These are phyloP conservation scores for Zapus hudsonius DNA, from an alignment of 2,113 vertebrate species.

Conservation along the genomic window DNA sequence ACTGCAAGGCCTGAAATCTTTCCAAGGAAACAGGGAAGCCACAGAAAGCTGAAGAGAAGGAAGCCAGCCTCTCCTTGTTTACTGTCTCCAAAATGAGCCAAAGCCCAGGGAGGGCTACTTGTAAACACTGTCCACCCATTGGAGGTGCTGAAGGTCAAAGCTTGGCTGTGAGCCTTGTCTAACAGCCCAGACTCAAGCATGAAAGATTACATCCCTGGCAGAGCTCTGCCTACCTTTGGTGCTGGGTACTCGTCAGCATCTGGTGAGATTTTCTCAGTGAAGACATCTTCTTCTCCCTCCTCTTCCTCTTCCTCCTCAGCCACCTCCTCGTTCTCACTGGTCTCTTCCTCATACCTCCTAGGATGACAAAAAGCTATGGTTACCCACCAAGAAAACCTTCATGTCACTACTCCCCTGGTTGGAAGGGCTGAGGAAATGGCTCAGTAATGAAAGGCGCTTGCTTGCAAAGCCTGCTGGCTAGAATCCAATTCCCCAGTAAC, in stretches of 20 bases:
- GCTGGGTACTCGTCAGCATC: constrained; percentile 12
- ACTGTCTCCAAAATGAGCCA: neutral
- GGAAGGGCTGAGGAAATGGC: too few relatives aligned
- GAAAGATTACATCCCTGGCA: too few relatives aligned
- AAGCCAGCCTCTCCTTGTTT: neutral
- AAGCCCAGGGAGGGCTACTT: too few relatives aligned
- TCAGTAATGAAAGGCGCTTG: too few relatives aligned
- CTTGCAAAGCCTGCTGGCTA: too few relatives aligned
- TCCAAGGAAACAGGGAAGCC: neutral
- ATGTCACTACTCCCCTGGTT: neutral
- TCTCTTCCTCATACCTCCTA: constrained; percentile 87
- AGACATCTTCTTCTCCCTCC: constrained; percentile 74
- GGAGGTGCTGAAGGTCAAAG: neutral
- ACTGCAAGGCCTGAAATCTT: neutral
- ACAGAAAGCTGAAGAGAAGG: neutral
- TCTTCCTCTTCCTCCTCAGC: constrained; percentile 85
- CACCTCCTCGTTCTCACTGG: constrained; percentile 74
- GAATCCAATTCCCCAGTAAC: too few relatives aligned
- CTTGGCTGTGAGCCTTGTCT: neutral
- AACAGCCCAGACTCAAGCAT: fast-evolving
- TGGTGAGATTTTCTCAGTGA: constrained; percentile 38
- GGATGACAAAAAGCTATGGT: constrained; percentile 39
- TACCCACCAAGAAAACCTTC: neutral
- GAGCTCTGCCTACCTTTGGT: constrained; percentile 56
- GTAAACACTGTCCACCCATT: too few relatives aligned